Percentiles rank a stretch among this genome's conserved stretches.
These are phyloP conservation scores for Vidua macroura DNA, from an alignment of 2,113 vertebrate species.

Conservation along the genomic window DNA sequence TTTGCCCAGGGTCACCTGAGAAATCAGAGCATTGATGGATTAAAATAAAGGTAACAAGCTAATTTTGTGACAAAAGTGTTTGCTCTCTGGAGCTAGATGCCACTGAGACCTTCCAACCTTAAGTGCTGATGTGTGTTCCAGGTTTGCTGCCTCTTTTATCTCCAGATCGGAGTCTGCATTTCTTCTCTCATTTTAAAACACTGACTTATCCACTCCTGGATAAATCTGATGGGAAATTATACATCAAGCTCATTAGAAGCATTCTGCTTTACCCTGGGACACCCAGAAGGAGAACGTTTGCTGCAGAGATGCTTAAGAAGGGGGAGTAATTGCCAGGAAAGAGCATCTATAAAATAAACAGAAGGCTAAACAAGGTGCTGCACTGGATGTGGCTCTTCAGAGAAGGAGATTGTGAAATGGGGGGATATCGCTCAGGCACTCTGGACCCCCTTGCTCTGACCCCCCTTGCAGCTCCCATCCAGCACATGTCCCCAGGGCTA, in stretches of 20 bases:
- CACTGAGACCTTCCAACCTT: neutral
- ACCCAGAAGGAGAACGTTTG: neutral
- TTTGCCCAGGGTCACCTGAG: neutral
- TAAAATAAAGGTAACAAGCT: neutral
- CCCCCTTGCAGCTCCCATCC: neutral
- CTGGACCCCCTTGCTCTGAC: neutral
- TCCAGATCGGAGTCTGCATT: neutral
- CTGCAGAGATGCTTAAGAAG: neutral
- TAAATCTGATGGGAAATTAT: neutral
- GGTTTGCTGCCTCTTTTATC: neutral
- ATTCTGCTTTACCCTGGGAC: neutral
- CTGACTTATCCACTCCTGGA: neutral
- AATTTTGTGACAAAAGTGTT: neutral
- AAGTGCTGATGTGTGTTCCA: neutral
- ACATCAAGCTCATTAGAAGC: neutral
- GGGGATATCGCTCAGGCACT: neutral
- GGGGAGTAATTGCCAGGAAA: neutral
- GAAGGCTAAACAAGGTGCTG: neutral
- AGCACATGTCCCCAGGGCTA: rapidly evolving
- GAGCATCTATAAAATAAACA: neutral
- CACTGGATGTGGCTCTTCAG: neutral
- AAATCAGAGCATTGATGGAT: neutral
- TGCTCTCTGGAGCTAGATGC: neutral
- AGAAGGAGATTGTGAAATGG: neutral
- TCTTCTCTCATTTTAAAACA: neutral